Conservation (phyloP, 2,797 vertebrate species). For the Myotis findleyi region DNA sequence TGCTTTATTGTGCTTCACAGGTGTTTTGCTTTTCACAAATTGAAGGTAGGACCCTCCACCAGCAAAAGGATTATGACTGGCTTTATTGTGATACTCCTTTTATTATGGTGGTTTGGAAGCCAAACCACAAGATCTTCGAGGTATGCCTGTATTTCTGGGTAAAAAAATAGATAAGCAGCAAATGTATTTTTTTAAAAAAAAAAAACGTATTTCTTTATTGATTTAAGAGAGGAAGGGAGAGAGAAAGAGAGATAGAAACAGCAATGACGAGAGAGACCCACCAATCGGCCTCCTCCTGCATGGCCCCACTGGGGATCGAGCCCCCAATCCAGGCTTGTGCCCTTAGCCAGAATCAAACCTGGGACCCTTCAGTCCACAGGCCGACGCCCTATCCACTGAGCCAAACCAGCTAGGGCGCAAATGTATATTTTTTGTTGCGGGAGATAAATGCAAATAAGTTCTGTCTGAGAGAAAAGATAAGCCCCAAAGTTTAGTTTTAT, state of each 20-base stretch:
- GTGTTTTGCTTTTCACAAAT: background rate
- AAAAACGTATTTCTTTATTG: too few relatives aligned
- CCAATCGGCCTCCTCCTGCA: too few relatives aligned
- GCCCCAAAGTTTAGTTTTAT: background rate
- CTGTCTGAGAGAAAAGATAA: constrained; percentile 30
- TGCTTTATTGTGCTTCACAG: background rate
- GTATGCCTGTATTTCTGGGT: background rate
- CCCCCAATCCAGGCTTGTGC: too few relatives aligned
- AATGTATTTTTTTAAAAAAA: background rate
- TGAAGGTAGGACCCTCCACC: background rate
- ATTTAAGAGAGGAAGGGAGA: too few relatives aligned
- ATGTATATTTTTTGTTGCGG: background rate
- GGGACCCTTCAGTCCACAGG: too few relatives aligned
- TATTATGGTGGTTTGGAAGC: background rate
- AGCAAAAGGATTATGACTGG: background rate
- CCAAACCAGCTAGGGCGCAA: background rate
- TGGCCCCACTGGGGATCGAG: too few relatives aligned
- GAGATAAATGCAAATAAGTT: background rate
- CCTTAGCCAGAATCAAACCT: too few relatives aligned
- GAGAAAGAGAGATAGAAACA: too few relatives aligned
- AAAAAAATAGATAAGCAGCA: background rate
- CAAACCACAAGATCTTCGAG: background rate
- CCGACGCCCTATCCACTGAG: too few relatives aligned
- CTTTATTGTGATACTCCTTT: background rate
- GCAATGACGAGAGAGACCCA: too few relatives aligned